These are phyloP conservation scores for Chaetops frenatus DNA, from an alignment of 2,113 vertebrate genomes.

Conservation along the genomic window DNA sequence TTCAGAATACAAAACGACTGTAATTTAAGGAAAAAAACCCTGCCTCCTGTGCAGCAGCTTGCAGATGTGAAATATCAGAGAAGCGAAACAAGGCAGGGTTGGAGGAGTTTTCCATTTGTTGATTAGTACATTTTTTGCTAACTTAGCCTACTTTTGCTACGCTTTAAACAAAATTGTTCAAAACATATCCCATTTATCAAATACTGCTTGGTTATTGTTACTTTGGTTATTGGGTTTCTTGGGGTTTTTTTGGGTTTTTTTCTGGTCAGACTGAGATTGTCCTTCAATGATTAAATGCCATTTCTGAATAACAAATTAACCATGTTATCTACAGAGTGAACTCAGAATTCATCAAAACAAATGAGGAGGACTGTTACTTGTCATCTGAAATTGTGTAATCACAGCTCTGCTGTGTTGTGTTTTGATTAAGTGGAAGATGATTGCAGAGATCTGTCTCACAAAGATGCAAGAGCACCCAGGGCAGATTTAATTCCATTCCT, in stretches of 20 bases:
- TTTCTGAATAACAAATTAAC: conserved; percentile 16
- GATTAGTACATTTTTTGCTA: neutral
- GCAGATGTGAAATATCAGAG: neutral
- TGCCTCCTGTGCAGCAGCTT: neutral
- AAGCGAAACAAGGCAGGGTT: neutral
- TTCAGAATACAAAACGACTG: conserved; percentile 19
- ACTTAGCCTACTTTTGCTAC: neutral
- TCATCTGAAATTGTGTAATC: conserved; percentile 34
- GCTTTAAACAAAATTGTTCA: neutral
- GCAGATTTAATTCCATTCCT: neutral
- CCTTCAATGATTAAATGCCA: conserved; percentile 12
- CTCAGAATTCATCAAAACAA: conserved; percentile 15
- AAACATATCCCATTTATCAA: neutral
- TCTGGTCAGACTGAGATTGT: neutral
- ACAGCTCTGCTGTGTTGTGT: neutral
- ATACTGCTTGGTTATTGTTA: neutral
- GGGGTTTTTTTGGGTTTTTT: neutral
- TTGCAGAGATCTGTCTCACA: neutral
- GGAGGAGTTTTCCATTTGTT: accelerated
- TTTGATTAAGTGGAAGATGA: conserved; percentile 39
- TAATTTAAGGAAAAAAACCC: neutral
- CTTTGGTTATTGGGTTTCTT: neutral
- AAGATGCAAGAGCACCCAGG: neutral
- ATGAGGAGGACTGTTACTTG: neutral
- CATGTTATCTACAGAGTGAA: neutral